phyloP scores from a whole-genome alignment of 2,888 invertebrate genomes.

The Cecidostiba fungosa region DNA sequence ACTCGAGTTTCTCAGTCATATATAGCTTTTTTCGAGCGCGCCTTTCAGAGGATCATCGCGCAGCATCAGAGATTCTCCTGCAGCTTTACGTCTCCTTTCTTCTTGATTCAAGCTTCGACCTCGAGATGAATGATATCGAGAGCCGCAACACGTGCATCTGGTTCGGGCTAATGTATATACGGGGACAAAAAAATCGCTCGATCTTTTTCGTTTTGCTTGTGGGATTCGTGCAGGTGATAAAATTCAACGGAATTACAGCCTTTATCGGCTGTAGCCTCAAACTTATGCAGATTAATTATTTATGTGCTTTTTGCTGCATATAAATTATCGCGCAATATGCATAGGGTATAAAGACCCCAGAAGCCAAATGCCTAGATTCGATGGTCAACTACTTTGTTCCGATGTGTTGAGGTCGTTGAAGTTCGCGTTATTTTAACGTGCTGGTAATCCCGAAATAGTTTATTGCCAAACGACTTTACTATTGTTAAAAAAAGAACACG shows the following conservation, averaged over 20 bases:
- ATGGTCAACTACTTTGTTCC: not conserved
- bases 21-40: conserved; percentile 17
- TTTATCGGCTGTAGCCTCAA: not conserved
- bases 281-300: not conserved
- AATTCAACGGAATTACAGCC: not conserved
- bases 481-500: no score
- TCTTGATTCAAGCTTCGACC: conserved; percentile 27
- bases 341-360: not conserved
- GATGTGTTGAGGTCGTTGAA: not conserved
- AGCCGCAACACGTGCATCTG: not conserved
- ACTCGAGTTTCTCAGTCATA: not conserved
- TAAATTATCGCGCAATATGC: not conserved
- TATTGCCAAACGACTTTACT: no score
- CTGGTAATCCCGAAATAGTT: not conserved
- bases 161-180: not conserved
- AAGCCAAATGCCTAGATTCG: not conserved
- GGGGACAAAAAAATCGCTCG: not conserved
- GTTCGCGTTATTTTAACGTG: not conserved
- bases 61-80: not conserved
- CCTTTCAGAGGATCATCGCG: conserved; percentile 2
- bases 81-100: not conserved
- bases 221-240: conserved; percentile 8
- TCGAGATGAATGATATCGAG: conserved; percentile 47
- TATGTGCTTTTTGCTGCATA: conserved; percentile 4
- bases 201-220: not conserved